phyloP scores from a whole-genome alignment of 2,113 vertebrate genomes.

The Seriola dumerili region DNA sequence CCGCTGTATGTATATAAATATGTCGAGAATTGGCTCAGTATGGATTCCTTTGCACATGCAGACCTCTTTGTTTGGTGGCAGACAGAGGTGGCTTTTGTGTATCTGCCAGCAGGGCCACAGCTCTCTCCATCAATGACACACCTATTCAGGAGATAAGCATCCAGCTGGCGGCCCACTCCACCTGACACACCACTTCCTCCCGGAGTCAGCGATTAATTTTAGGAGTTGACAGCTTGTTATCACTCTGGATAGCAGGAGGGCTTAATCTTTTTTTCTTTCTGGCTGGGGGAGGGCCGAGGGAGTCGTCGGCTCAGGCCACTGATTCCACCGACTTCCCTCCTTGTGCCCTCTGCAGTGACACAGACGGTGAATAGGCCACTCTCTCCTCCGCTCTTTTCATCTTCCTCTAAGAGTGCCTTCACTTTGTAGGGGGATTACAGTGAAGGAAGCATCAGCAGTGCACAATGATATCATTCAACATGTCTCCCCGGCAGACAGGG shows the following conservation, averaged over 20 bases:
- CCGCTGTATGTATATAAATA: constrained; percentile 62
- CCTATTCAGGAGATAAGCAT: constrained; percentile 79
- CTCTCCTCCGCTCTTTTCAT: constrained; percentile 72
- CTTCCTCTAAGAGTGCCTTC: constrained; percentile 71
- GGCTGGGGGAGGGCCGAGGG: constrained; percentile 56
- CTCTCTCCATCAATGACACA: constrained; percentile 71
- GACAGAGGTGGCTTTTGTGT: constrained; percentile 68
- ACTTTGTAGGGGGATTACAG: constrained; percentile 82
- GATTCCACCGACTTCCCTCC: constrained; percentile 62
- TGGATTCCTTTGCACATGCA: constrained; percentile 58
- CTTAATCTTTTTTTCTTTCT: constrained; percentile 83
- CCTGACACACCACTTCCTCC: constrained; percentile 76
- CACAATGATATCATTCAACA: constrained; percentile 80
- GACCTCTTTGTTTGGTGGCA: constrained; percentile 71
- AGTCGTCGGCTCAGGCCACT: constrained; percentile 69
- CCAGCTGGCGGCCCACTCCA: constrained; percentile 70
- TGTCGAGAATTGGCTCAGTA: constrained; percentile 61
- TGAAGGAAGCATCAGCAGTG: constrained; percentile 75
- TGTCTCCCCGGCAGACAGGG: constrained; percentile 70
- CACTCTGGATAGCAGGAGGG: constrained; percentile 77
- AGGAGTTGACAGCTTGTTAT: constrained; percentile 85
- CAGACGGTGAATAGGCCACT: constrained; percentile 66
- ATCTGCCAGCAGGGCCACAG: constrained; percentile 60
- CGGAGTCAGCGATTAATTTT: constrained; percentile 84
- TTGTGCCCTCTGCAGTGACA: constrained; percentile 67